Base-by-base conservation (phyloP, 2,113 vertebrate genomes). In the Peromyscus californicus region DNA sequence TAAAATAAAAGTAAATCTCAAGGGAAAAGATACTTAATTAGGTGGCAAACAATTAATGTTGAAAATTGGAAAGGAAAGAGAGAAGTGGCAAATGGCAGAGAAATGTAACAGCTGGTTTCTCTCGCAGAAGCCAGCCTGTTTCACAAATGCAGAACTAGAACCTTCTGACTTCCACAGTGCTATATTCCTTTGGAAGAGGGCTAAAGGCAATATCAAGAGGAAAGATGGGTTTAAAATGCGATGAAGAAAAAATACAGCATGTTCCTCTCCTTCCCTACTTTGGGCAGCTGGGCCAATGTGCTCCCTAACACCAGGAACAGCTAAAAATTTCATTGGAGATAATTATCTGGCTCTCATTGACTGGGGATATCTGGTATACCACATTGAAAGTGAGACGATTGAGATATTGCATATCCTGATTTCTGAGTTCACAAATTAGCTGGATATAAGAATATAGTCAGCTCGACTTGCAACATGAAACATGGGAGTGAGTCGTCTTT, bases 101-200 rank as follows among this genome's bases (percentile, higher is more conserved):
- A 93, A 88, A 90, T 61, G 3, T 54, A 78, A 83, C 78, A 39
- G 19, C 42, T 94, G 31, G 89, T 90, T 80, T 91, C 4, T 91
- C 39, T 39, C 19, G 8, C 48, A 95, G 48, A 94, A 72, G 90
- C 22, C 39, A 45, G 48, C 12, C 63, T 84, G 19, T 26, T 79
- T 31, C 76, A 63, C 31, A 96, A 96, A 12, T 24, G 2, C 31
- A 88, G 45, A 88, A 51, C 12, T 69, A 48, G 70, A 82, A 70
- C 7, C 91, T 65, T 91, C 70, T 51, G 59, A 69, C 89, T 80
- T 63, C 42, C 11, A 54, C 2, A 90, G 21, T 4, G 22, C 31
- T 51, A 31, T 4, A 0, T 63, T 92, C 16, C 33, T 86, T 36
- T 74, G 45, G 15, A 86, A 88, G 33, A 70, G 16, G 19, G 10